Percentiles rank a stretch among this genome's conserved stretches.
phyloP scores from a whole-genome alignment of 2,888 invertebrate species.

The Dicyrtoma fusca region DNA sequence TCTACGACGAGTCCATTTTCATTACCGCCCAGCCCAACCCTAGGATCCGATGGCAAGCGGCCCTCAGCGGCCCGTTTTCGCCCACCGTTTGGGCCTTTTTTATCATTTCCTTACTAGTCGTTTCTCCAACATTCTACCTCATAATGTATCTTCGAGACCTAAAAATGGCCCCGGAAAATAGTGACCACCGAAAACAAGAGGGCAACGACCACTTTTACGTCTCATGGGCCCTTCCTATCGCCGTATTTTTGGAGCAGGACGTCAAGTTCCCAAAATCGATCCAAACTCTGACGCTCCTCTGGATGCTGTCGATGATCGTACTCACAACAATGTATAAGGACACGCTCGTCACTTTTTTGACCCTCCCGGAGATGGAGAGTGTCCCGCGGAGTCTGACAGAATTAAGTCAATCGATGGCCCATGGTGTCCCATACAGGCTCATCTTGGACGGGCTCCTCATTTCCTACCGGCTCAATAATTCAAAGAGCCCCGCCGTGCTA shows the following conservation, averaged over 20 bases:
- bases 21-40: not conserved
- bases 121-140: not conserved
- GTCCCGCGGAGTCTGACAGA: not conserved
- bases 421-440: not conserved
- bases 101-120: not conserved
- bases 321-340: slow-evolving; percentile 14
- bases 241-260: slow-evolving; percentile 17
- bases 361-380: not conserved
- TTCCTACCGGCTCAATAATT: slow-evolving; percentile 16
- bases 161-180: no score
- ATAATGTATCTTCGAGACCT: not conserved
- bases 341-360: slow-evolving; percentile 4
- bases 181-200: no score
- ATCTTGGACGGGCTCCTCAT: slow-evolving; percentile 14
- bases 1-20: slow-evolving; percentile 19
- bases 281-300: not conserved
- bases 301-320: slow-evolving; percentile 2
- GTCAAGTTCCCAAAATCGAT: not conserved
- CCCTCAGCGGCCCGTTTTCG: not conserved
- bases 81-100: not conserved
- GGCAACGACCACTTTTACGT: no score
- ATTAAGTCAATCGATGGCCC: not conserved
- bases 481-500: not conserved
- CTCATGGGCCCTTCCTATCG: slow-evolving; percentile 7
- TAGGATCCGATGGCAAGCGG: not conserved